Evolutionary conservation across 1,140 invertebrate genomes (phyloP).

Genomic region (Eupristina koningsbergeri): DNA sequence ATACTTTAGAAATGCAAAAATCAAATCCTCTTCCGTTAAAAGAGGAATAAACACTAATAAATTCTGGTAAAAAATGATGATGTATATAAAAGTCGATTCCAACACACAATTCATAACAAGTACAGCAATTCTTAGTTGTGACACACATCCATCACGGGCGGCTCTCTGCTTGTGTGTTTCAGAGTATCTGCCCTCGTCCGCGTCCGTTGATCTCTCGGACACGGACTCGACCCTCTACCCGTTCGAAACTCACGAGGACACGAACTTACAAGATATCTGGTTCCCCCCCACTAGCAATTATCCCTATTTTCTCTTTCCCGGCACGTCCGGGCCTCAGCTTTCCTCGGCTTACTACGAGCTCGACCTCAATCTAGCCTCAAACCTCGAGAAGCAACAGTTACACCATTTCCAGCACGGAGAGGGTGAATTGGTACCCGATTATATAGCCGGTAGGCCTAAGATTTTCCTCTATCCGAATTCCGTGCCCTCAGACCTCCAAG

Average conservation of each 20-base stretch:
- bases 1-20: background rate
- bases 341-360: constrained; percentile 63
- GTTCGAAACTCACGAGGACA: constrained; percentile 71
- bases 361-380: constrained; percentile 56
- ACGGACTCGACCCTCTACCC: constrained; percentile 75
- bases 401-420: constrained; percentile 54
- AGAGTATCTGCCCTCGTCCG: constrained; percentile 74
- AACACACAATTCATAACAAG: constrained; percentile 30
- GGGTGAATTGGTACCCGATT: constrained; percentile 56
- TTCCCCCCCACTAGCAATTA: constrained; percentile 75
- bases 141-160: constrained; percentile 19
- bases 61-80: background rate
- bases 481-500: constrained; percentile 58
- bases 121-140: background rate
- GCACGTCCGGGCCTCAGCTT: constrained; percentile 60
- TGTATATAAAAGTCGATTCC: background rate
- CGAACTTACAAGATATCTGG: constrained; percentile 73
- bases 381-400: constrained; percentile 52
- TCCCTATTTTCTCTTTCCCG: constrained; percentile 75
- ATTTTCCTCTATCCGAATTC: constrained; percentile 50
- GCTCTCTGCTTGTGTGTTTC: constrained; percentile 67
- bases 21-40: background rate
- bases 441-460: constrained; percentile 58
- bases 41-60: background rate
- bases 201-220: constrained; percentile 74